These are phyloP conservation scores for Brachionus sp. DNA, from an alignment of 1,140 invertebrate species.

Conservation along the genomic window DNA sequence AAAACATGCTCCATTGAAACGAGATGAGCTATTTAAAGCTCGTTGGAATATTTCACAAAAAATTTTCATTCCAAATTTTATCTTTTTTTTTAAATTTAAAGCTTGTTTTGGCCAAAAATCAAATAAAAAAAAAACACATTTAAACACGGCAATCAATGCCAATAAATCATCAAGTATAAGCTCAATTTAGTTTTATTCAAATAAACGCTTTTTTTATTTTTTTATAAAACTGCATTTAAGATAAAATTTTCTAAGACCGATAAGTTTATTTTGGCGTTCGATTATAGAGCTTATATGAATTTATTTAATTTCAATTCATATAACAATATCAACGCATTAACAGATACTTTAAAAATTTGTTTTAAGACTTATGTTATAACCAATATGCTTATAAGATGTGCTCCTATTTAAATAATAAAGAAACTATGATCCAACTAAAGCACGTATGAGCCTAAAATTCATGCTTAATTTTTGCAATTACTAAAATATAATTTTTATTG, in stretches of 20 bases:
- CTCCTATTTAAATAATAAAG: neutral
- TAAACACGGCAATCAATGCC: neutral
- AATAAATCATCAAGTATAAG: neutral
- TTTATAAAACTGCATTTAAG: neutral
- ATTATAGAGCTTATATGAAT: neutral
- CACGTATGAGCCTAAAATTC: neutral
- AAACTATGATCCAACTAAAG: neutral
- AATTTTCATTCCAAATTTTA: conserved; percentile 23
- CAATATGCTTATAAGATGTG: neutral
- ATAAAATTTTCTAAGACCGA: neutral
- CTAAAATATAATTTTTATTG: too few species aligned
- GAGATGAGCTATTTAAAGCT: neutral
- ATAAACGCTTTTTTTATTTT: neutral
- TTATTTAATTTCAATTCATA: neutral
- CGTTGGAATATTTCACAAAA: conserved; percentile 26
- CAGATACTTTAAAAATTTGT: neutral
- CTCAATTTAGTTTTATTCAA: conserved; percentile 4
- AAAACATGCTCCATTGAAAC: neutral
- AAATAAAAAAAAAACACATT: too few species aligned
- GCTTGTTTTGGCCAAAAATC: neutral
- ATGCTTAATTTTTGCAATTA: neutral
- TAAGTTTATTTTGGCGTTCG: neutral
- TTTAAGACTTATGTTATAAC: neutral
- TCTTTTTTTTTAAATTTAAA: neutral
- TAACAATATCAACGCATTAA: neutral